These are phyloP conservation scores for Myioborus melanocephalus DNA, from an alignment of 2,797 vertebrate species.

Conservation along the genomic window DNA sequence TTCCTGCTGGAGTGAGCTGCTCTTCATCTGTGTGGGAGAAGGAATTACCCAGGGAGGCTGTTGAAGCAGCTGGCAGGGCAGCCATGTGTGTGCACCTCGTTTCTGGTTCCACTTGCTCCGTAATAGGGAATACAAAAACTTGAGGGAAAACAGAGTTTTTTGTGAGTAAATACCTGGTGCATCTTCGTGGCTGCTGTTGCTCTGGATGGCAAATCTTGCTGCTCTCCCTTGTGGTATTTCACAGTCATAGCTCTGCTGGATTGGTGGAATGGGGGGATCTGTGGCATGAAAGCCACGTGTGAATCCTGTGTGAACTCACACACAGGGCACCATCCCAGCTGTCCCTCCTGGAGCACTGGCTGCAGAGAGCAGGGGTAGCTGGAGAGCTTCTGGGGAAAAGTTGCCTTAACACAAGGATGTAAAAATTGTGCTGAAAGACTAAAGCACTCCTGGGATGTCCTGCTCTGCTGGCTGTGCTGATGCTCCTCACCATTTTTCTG, in stretches of 20 bases:
- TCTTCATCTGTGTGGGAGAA: not conserved
- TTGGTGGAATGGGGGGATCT: not conserved
- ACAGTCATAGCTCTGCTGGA: not conserved
- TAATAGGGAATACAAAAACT: not conserved
- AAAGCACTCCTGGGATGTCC: not conserved
- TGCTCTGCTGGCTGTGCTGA: not conserved
- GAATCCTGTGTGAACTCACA: accelerated
- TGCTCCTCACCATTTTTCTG: accelerated
- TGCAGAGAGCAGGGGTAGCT: not conserved
- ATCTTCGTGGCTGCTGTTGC: not conserved
- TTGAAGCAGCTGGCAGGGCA: not conserved
- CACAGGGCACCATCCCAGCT: not conserved
- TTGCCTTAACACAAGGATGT: not conserved
- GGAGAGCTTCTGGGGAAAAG: not conserved
- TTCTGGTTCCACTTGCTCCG: not conserved
- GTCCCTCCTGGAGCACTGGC: not conserved
- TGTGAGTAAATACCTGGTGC: not conserved
- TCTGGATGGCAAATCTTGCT: not conserved
- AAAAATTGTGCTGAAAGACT: not conserved
- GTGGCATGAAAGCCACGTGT: not conserved
- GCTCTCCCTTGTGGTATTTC: not conserved
- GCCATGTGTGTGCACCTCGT: not conserved
- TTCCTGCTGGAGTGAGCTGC: not conserved
- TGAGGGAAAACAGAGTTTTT: not conserved
- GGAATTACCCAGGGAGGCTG: not conserved